Evolutionary conservation across 2,888 invertebrate species (phyloP).

Genomic region (Xanthorhoe spadicearia): DNA sequence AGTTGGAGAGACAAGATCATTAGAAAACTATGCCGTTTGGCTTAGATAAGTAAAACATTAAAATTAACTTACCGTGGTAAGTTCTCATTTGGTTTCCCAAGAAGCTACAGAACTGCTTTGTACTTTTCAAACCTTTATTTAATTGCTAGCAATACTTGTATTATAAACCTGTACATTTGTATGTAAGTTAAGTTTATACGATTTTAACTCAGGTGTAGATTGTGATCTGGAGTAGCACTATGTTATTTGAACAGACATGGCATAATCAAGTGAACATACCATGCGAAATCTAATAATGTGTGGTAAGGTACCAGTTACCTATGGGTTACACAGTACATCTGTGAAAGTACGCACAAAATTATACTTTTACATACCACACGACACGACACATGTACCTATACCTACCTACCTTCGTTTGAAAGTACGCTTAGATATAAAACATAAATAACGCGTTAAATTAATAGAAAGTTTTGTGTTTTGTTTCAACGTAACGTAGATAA

Average conservation of each 20-base stretch:
- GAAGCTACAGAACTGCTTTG: not conserved
- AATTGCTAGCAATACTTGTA: not conserved
- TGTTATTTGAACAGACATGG: too few species aligned
- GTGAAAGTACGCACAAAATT: not conserved
- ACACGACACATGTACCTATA: too few species aligned
- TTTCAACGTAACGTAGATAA: not conserved
- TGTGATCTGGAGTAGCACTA: too few species aligned
- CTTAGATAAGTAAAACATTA: not conserved
- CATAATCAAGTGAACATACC: too few species aligned
- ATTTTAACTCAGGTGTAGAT: too few species aligned
- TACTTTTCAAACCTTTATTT: not conserved
- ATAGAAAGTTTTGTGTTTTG: constrained; percentile 6
- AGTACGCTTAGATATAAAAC: not conserved
- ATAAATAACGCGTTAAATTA: not conserved
- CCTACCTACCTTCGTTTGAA: not conserved
- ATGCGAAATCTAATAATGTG: too few species aligned
- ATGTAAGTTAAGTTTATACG: too few species aligned
- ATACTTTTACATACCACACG: not conserved
- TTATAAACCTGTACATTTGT: too few species aligned
- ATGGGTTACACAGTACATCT: not conserved
- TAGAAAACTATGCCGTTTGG: not conserved
- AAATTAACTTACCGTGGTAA: constrained; percentile 2
- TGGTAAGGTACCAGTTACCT: too few species aligned
- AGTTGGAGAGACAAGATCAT: not conserved
- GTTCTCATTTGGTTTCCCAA: not conserved